Conservation (phyloP, 2,888 invertebrate species). For the Pachymerium ferrugineum region DNA sequence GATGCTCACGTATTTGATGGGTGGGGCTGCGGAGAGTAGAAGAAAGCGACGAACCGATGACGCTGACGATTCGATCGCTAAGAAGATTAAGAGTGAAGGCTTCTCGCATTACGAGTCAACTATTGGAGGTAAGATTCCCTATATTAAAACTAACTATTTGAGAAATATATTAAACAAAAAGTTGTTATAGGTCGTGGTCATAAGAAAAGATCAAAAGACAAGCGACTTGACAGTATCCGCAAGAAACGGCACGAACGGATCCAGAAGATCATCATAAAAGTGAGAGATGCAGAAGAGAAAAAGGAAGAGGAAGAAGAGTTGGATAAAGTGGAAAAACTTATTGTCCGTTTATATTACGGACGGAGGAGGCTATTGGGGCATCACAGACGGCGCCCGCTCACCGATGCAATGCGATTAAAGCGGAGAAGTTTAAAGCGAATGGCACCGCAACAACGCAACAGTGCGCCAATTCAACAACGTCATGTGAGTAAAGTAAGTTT, state of each 20-base stretch:
- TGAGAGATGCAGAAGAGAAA: conserved; percentile 26
- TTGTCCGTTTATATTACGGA: conserved; percentile 34
- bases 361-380: conserved; percentile 19
- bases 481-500: not conserved
- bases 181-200: not conserved
- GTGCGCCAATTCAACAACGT: not conserved
- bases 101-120: not conserved
- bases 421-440: not conserved
- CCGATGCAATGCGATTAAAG: not conserved
- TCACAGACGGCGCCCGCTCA: conserved; percentile 52
- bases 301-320: conserved; percentile 33
- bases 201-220: conserved; percentile 7
- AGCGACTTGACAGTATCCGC: conserved; percentile 7
- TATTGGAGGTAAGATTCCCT: conserved; percentile 3
- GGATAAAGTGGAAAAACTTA: conserved; percentile 39
- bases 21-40: not conserved
- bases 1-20: conserved; percentile 29
- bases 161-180: too few relatives aligned
- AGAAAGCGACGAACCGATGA: not conserved
- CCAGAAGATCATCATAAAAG: conserved; percentile 32
- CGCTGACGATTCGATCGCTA: not conserved
- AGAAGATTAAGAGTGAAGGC: not conserved
- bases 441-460: not conserved
- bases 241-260: conserved; percentile 30
- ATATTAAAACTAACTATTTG: not conserved